phyloP scores from a whole-genome alignment of 2,797 vertebrate species.

The Tadarida brasiliensis region DNA sequence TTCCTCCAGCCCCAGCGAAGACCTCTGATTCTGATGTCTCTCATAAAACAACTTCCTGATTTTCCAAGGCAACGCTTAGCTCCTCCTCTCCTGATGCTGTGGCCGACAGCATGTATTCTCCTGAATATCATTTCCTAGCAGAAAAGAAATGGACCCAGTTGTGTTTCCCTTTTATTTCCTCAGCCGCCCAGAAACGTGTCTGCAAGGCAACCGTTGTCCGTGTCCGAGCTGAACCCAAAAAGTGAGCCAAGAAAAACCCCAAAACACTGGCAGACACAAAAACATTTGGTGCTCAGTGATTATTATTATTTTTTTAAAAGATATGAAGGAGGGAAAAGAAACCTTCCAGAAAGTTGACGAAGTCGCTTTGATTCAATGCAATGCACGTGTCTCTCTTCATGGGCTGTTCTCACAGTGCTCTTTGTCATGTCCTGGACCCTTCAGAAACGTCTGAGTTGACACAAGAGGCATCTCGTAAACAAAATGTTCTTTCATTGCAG shows the following conservation, averaged over 20 bases:
- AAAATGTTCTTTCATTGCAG: conserved; percentile 68
- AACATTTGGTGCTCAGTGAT: conserved; percentile 62
- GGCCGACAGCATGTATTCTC: background rate
- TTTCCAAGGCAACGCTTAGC: conserved; percentile 46
- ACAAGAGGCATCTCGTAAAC: conserved; percentile 71
- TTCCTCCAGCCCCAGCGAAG: background rate
- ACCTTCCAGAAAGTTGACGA: conserved; percentile 57
- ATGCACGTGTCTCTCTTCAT: conserved; percentile 33
- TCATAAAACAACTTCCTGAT: background rate
- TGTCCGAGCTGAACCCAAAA: conserved; percentile 68
- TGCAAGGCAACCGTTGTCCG: conserved; percentile 67
- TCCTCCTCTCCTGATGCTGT: background rate
- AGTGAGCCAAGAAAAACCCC: conserved; percentile 71
- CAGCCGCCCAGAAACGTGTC: conserved; percentile 66
- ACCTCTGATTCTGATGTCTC: background rate
- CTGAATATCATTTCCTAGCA: conserved; percentile 62
- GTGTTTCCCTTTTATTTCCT: conserved; percentile 61
- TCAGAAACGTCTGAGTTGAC: conserved; percentile 53
- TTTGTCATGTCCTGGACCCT: conserved; percentile 60
- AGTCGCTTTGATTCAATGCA: conserved; percentile 78
- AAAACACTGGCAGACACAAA: conserved; percentile 69
- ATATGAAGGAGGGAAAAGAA: conserved; percentile 48
- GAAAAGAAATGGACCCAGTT: conserved; percentile 41
- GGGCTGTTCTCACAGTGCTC: conserved; percentile 52
- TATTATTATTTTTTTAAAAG: background rate